Conservation (phyloP, 92 coral and sea anemone genomes). For the Phenganax stokvisi region DNA sequence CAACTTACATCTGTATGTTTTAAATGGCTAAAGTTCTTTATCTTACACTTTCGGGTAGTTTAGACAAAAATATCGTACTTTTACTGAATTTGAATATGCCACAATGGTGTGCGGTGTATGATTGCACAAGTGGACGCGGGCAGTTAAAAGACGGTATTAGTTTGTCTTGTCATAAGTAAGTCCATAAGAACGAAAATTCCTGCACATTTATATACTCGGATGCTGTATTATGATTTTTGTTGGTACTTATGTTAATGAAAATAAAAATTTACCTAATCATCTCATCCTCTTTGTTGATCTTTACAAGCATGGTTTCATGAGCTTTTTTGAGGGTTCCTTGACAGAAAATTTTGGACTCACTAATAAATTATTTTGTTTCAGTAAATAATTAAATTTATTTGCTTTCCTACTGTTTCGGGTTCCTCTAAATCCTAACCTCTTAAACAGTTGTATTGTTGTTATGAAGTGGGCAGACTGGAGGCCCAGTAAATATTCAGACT, state of each 20-base stretch:
- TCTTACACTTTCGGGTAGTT: too few relatives aligned
- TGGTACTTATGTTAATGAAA: too few relatives aligned
- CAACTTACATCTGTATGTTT: not conserved
- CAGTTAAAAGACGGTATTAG: not conserved
- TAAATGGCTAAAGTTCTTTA: too few relatives aligned
- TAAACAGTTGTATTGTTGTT: not conserved
- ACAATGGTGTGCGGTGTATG: not conserved
- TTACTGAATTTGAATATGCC: not conserved
- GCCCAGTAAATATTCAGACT: not conserved
- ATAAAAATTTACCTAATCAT: too few relatives aligned
- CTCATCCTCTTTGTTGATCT: too few relatives aligned
- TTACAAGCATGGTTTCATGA: too few relatives aligned
- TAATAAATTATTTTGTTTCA: too few relatives aligned
- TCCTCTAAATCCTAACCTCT: not conserved
- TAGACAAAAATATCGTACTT: not conserved
- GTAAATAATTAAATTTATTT: not conserved
- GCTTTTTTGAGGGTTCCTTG: too few relatives aligned
- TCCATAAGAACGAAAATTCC: not conserved
- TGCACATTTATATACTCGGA: not conserved
- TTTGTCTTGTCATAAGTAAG: constrained; percentile 11
- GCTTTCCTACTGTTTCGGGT: not conserved
- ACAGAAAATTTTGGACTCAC: too few relatives aligned
- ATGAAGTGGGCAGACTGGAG: constrained; percentile 1
- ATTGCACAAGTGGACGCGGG: constrained; percentile 9
- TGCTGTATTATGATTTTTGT: too few relatives aligned